Percentiles rank a stretch among this genome's conserved stretches.
These are phyloP conservation scores for Pinctada fucata DNA, from an alignment of 2,888 invertebrate genomes.

Conservation along the genomic window DNA sequence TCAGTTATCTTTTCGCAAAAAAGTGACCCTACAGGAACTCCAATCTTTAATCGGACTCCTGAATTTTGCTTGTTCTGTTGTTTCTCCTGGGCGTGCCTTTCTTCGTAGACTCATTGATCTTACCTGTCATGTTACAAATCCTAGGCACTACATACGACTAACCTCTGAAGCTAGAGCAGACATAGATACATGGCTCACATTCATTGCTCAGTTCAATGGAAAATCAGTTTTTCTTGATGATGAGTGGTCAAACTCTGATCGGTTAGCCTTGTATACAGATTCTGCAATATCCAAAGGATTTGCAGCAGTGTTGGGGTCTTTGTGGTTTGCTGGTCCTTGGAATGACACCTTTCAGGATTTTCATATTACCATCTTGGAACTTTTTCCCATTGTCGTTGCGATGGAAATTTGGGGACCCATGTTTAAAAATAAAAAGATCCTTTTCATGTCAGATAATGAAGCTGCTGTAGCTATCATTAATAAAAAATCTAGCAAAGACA, in stretches of 20 bases:
- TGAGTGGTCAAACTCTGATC: slow-evolving; percentile 12
- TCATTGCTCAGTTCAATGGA: slow-evolving; percentile 40
- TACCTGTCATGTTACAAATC: too few species aligned
- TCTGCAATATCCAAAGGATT: slow-evolving; percentile 37
- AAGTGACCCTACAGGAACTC: too few species aligned
- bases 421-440: too few species aligned
- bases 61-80: too few species aligned
- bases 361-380: slow-evolving; percentile 41
- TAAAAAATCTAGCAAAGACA: too few species aligned
- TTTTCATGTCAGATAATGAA: slow-evolving; percentile 38
- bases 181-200: slow-evolving; percentile 31
- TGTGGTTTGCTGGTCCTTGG: slow-evolving; percentile 38
- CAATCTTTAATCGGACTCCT: too few species aligned
- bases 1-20: too few species aligned
- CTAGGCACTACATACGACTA: too few species aligned
- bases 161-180: too few species aligned
- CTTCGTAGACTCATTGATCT: too few species aligned
- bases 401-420: slow-evolving; percentile 42
- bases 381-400: slow-evolving; percentile 43
- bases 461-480: slow-evolving; percentile 42
- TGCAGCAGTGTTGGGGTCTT: slow-evolving; percentile 18
- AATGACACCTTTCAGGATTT: neutral
- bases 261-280: slow-evolving; percentile 35
- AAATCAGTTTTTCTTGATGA: slow-evolving; percentile 34
- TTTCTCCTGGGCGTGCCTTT: too few species aligned